These are phyloP conservation scores for Montipora foliosa DNA, from an alignment of 64 coral and sea anemone genomes.

Conservation along the genomic window DNA sequence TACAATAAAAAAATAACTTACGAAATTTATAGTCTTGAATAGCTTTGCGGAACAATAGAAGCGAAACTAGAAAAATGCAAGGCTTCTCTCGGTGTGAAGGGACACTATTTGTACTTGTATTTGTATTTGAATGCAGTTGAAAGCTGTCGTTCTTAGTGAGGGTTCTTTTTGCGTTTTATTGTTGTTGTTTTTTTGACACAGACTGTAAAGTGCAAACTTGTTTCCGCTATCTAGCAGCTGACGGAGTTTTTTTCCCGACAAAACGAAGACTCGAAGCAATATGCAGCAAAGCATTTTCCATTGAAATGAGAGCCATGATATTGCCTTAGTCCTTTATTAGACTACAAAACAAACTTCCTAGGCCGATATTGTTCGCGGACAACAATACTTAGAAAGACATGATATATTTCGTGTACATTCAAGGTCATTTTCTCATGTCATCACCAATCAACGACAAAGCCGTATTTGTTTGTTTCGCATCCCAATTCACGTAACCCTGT, in stretches of 20 bases:
- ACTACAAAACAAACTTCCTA: neutral
- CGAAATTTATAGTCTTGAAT: too few relatives aligned
- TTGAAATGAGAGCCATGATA: neutral
- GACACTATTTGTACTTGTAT: too few relatives aligned
- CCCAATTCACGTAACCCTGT: neutral
- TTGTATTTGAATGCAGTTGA: too few relatives aligned
- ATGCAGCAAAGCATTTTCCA: neutral
- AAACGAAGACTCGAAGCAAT: neutral
- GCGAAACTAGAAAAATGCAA: too few relatives aligned
- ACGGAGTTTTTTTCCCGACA: neutral
- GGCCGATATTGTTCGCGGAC: neutral
- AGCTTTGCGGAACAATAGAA: too few relatives aligned
- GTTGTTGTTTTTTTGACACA: too few relatives aligned
- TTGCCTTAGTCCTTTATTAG: neutral
- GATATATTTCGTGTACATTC: neutral
- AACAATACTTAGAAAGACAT: neutral
- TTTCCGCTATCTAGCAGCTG: neutral
- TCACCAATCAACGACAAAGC: neutral
- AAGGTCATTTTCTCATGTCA: neutral
- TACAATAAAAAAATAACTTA: too few relatives aligned
- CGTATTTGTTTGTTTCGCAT: neutral
- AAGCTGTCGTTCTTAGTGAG: too few relatives aligned
- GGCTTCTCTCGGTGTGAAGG: too few relatives aligned
- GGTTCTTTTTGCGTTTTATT: too few relatives aligned
- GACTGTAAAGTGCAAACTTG: too few relatives aligned